Conservation (phyloP, 2,113 vertebrate genomes). For the Dendrocopos noguchii region DNA sequence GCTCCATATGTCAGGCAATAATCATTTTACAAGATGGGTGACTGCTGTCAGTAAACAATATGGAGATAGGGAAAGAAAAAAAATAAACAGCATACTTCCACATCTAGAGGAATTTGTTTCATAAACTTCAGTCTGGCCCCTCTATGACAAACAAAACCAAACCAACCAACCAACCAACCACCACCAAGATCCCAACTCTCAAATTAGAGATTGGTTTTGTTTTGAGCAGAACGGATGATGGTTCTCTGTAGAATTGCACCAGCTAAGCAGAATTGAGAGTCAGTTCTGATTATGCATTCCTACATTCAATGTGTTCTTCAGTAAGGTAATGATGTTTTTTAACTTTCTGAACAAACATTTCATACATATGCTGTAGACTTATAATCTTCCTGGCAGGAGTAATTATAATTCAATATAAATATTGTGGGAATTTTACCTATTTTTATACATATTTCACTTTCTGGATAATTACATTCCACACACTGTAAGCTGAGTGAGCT, state of each 20-base stretch:
- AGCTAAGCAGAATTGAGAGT: slow-evolving; percentile 71
- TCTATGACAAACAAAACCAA: slow-evolving; percentile 44
- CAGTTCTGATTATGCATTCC: slow-evolving; percentile 75
- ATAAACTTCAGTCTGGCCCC: slow-evolving; percentile 48
- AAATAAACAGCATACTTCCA: background rate
- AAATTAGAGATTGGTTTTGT: slow-evolving; percentile 45
- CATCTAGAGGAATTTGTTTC: slow-evolving; percentile 47
- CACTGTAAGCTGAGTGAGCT: slow-evolving; percentile 43
- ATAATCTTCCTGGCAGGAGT: slow-evolving; percentile 66
- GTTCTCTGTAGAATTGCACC: slow-evolving; percentile 72
- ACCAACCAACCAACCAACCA: background rate
- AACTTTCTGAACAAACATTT: slow-evolving; percentile 75
- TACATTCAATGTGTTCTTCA: slow-evolving; percentile 66
- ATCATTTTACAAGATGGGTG: slow-evolving; percentile 72
- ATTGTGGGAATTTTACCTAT: slow-evolving; percentile 79
- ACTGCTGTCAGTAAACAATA: slow-evolving; percentile 44
- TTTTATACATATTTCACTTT: slow-evolving; percentile 79
- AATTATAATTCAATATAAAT: slow-evolving; percentile 72
- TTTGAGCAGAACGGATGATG: slow-evolving; percentile 58
- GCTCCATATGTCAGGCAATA: slow-evolving; percentile 81
- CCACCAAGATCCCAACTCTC: background rate
- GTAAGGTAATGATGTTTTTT: slow-evolving; percentile 67
- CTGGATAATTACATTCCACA: slow-evolving; percentile 69
- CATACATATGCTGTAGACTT: slow-evolving; percentile 74
- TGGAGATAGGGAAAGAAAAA: background rate